Evolutionary conservation across 2,888 invertebrate species (phyloP).

Genomic region (Pteria penguin): DNA sequence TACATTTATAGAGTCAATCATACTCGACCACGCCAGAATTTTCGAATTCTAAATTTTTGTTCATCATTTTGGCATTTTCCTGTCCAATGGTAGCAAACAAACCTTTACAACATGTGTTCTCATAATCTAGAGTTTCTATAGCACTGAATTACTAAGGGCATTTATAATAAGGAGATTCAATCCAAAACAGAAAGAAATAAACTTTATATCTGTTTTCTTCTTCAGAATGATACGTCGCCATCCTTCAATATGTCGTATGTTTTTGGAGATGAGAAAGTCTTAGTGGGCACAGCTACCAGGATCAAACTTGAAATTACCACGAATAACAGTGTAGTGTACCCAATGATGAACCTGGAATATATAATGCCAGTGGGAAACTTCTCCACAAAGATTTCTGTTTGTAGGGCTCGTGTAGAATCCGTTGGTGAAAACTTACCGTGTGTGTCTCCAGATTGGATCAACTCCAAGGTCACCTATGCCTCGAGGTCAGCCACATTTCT

Average conservation of each 20-base stretch:
- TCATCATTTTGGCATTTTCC: too few relatives aligned
- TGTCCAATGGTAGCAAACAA: too few relatives aligned
- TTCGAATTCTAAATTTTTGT: too few relatives aligned
- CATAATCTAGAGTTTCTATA: too few relatives aligned
- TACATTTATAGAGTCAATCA: too few relatives aligned
- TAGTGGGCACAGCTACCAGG: constrained; percentile 54
- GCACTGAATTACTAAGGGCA: too few relatives aligned
- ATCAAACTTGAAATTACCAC: constrained; percentile 61
- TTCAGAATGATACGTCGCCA: constrained; percentile 59
- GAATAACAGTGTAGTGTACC: constrained; percentile 56
- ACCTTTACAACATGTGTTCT: too few relatives aligned
- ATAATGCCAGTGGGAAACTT: constrained; percentile 65
- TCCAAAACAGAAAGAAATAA: too few relatives aligned
- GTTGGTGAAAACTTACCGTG: constrained; percentile 75
- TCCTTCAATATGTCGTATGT: constrained; percentile 50
- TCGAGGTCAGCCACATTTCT: constrained; percentile 53
- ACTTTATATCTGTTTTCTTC: not conserved
- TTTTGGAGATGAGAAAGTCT: constrained; percentile 46
- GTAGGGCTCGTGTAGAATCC: constrained; percentile 61
- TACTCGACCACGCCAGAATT: too few relatives aligned
- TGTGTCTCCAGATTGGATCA: constrained; percentile 58
- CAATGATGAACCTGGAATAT: constrained; percentile 70
- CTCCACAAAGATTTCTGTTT: constrained; percentile 63
- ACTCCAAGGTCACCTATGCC: constrained; percentile 50
- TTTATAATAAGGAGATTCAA: too few relatives aligned